Evolutionary conservation across 2,113 vertebrate species (phyloP), one percentile per base, ranked within the genome.

Genomic region (Desmodus rotundus): DNA sequence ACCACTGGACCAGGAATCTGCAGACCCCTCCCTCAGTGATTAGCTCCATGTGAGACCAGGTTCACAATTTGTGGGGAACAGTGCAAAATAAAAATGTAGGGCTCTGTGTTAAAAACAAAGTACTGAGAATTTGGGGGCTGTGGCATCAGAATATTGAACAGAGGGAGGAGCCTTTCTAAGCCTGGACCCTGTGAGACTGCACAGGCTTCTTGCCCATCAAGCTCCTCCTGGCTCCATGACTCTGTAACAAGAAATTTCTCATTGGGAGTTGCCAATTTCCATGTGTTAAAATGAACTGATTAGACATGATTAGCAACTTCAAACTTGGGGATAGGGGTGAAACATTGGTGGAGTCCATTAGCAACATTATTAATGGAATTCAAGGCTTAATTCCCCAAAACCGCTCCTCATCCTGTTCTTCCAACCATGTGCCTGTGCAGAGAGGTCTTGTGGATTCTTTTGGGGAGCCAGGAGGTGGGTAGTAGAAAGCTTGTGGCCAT

Each of bases 131-230:
- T 6, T 92, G 74, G 56, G 47, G 78, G 9, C 10, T 54, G 20
- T 7, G 16, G n/a, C 24, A 7, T 11, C 19, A 47, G 74, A 72
- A 5, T 19, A 36, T 26, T 31, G 54, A 50, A 36, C 11, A 14
- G 5, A 70, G 17, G n/a, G 11, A 0, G 12, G n/a, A 73, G 26
- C 24, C 52, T 54, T 88, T 63, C 5, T 36, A 38, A 89, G 22
- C 13, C 0, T 8, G 43, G 17, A 2, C 8, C 12, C 17, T 22
- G 36, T 4, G 36, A 7, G 38, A 7, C 8, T 11, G 2, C 1
- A 15, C 2, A 2, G 63, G 5, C 14, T 10, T 31, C n/a, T 12
- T 11, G 14, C 7, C 70, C 4, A 1, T 17, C 52, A 14, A 67
- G 15, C 6, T 13, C 15, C 24, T 43, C 22, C 20, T n/a, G 52